These are phyloP conservation scores for Pseudopleuronectes americanus DNA, from an alignment of 2,797 vertebrate genomes.

Conservation along the genomic window DNA sequence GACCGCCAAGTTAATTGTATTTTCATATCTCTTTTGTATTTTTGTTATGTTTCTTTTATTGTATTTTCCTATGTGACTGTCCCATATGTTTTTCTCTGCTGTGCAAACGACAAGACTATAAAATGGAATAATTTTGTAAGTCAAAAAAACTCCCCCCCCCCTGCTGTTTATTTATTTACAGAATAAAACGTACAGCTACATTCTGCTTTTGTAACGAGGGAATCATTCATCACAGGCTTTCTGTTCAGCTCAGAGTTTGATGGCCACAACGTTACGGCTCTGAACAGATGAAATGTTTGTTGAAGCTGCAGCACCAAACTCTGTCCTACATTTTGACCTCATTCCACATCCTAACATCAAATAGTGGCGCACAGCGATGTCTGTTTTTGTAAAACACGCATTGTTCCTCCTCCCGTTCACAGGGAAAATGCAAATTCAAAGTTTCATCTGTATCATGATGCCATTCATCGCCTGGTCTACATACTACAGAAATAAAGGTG, in stretches of 20 bases:
- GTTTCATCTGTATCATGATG: slow-evolving; percentile 29
- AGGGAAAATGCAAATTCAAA: slow-evolving; percentile 26
- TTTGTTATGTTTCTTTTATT: slow-evolving; percentile 18
- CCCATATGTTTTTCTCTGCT: slow-evolving; percentile 10
- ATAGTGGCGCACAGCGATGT: slow-evolving; percentile 3
- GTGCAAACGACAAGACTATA: slow-evolving; percentile 11
- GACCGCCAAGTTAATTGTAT: slow-evolving; percentile 7
- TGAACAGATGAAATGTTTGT: slow-evolving; percentile 18
- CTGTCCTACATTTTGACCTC: slow-evolving; percentile 37
- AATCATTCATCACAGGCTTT: slow-evolving; percentile 6
- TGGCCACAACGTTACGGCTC: slow-evolving; percentile 9
- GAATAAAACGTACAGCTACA: slow-evolving; percentile 28
- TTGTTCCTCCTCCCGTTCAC: background rate
- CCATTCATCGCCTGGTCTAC: slow-evolving; percentile 46
- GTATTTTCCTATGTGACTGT: slow-evolving; percentile 15
- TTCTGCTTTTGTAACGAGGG: slow-evolving; percentile 23
- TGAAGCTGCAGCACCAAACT: slow-evolving; percentile 26
- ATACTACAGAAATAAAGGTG: slow-evolving; percentile 65
- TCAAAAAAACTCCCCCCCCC: slow-evolving; percentile 17
- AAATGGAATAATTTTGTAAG: slow-evolving; percentile 24
- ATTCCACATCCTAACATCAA: slow-evolving; percentile 13
- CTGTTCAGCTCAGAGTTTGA: slow-evolving; percentile 1
- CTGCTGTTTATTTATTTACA: slow-evolving; percentile 49
- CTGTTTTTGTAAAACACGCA: slow-evolving; percentile 26
- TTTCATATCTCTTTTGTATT: slow-evolving; percentile 26